Base-by-base conservation (phyloP, 2,797 vertebrate genomes). In the Glossophaga mutica region DNA sequence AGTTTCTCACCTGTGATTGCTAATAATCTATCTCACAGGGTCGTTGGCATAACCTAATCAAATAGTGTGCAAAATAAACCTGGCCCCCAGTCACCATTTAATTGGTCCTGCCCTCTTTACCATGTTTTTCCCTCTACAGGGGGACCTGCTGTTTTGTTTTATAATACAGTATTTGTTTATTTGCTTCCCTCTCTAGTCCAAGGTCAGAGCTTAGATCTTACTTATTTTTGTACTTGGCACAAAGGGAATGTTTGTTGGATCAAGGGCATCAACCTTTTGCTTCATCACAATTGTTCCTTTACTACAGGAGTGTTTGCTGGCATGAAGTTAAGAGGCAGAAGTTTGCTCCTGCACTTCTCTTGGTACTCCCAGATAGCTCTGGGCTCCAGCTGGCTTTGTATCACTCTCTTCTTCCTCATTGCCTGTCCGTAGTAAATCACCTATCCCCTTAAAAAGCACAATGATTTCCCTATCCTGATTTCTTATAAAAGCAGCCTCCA, bases 141-240 rank as follows among this genome's bases (percentile, higher is more conserved):
- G 85, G 44, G 22, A 70, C 3, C 29, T 22, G 19, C 11, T 92
- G 8, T 70, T 79, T 96, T 91, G 1, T 34, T 65, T 46, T 70
- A 32, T 86, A 84, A 48, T 74, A n/a, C 62, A 65, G 14, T 32
- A 52, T 87, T 42, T 86, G 3, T 73, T 62, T 90, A 32, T 62
- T 94, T 84, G 19, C 21, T 93, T 95, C 16, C 26, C 14, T 88
- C 32, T 92, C 39, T 90, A 93, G 12, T 48, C 52, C 48, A 85
- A 90, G 10, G 42, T 94, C 50, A 94, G 34, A 95, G 48, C 11
- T n/a, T 62, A 34, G 24, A 55, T 90, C 32, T 95, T 70, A 78
- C 14, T 78, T 76, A 90, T 65, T 92, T 93, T 96, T 93, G 70
- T 57, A 65, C n/a, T 91, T 95, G 57, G 90, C 48, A 93, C 37